Percentiles rank a stretch among this genome's conserved stretches.
Conservation (phyloP, 1,140 invertebrate species). For the Drosophila novamexicana region DNA sequence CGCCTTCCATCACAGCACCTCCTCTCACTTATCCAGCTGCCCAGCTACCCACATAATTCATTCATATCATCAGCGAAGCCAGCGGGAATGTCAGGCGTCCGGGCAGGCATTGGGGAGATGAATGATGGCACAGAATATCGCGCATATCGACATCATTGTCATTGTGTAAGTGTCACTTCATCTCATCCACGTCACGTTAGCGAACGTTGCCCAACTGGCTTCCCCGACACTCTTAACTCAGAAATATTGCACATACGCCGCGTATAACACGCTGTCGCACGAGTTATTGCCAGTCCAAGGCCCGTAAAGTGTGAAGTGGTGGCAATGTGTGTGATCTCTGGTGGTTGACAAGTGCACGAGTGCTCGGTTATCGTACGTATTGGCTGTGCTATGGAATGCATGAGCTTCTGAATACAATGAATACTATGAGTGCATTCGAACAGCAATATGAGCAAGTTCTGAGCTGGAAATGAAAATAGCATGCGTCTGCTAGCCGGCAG, state of each 20-base stretch:
- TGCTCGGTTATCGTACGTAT: constrained; percentile 34
- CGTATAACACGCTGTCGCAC: constrained; percentile 41
- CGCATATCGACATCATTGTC: constrained; percentile 80
- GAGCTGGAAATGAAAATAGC: not conserved
- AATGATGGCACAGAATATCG: constrained; percentile 76
- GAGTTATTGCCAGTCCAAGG: constrained; percentile 40
- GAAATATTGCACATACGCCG: constrained; percentile 66
- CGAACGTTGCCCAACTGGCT: constrained; percentile 21
- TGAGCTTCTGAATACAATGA: not conserved
- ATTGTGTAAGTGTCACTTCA: constrained; percentile 83
- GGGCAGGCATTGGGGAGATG: constrained; percentile 46
- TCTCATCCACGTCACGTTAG: constrained; percentile 48
- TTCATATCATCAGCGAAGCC: constrained; percentile 75
- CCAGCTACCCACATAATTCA: constrained; percentile 75
- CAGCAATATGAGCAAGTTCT: not conserved
- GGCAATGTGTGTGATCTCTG: constrained; percentile 32
- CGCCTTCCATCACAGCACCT: not conserved
- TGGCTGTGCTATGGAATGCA: constrained; percentile 37
- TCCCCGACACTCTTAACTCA: not conserved
- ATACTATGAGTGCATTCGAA: not conserved
- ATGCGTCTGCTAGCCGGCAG: not conserved
- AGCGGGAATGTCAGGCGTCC: constrained; percentile 11
- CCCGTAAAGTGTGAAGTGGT: constrained; percentile 48
- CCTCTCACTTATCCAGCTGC: constrained; percentile 13
- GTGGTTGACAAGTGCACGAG: constrained; percentile 34